These are phyloP conservation scores for Dasypus novemcinctus DNA, from an alignment of 2,113 vertebrate species.

Conservation along the genomic window DNA sequence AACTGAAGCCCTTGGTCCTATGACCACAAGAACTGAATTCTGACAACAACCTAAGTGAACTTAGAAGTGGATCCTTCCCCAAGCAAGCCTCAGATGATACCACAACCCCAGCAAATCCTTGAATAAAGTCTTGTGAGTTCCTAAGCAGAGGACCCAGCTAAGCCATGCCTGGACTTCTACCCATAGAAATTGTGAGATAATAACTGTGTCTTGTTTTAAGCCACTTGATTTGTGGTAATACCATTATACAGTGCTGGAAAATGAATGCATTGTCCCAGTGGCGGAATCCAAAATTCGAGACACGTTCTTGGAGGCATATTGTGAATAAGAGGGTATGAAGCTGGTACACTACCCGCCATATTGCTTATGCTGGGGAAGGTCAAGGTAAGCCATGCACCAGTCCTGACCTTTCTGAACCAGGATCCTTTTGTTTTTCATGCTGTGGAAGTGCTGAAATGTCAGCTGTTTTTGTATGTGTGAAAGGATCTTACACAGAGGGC, in stretches of 20 bases:
- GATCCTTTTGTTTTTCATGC: slow-evolving; percentile 66
- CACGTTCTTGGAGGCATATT: not conserved
- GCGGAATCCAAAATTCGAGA: not conserved
- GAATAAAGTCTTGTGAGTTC: not conserved
- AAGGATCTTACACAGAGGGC: slow-evolving; percentile 77
- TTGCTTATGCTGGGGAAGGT: not conserved
- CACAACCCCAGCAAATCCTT: not conserved
- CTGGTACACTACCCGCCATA: not conserved
- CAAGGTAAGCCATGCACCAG: not conserved
- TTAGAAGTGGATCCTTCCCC: not conserved
- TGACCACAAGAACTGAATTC: not conserved
- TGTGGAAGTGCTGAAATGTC: slow-evolving; percentile 76
- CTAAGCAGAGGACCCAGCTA: not conserved
- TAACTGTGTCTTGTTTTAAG: not conserved
- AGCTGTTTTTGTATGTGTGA: slow-evolving; percentile 74
- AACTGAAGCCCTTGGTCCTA: not conserved
- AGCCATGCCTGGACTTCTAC: not conserved
- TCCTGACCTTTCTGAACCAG: slow-evolving; percentile 63
- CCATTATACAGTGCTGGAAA: not conserved
- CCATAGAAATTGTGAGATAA: not conserved
- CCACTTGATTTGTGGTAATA: not conserved
- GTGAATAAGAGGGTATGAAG: not conserved
- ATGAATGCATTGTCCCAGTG: not conserved
- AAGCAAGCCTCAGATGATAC: not conserved
- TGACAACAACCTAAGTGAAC: not conserved